Percentiles rank a stretch among this genome's conserved stretches.
Conservation (phyloP, 2,888 invertebrate species). For the Sinohyriopsis cumingii region DNA sequence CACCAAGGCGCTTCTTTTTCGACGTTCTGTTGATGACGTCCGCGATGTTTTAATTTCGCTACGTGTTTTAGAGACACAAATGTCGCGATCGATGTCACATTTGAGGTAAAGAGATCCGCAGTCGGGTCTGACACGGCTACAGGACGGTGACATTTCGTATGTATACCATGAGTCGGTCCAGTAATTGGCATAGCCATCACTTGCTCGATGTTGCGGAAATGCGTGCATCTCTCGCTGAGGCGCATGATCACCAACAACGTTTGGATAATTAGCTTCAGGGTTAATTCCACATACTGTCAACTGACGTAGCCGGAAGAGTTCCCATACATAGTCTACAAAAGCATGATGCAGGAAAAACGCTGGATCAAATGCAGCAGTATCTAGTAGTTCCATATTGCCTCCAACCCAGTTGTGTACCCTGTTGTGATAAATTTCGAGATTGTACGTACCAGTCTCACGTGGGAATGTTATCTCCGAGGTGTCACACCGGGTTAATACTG, state of each 20-base stretch:
- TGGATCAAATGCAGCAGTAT: constrained; percentile 57
- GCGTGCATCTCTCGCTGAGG: constrained; percentile 26
- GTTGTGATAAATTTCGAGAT: constrained; percentile 42
- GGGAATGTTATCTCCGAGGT: constrained; percentile 36
- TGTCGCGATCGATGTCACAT: constrained; percentile 20
- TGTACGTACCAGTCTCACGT: constrained; percentile 23
- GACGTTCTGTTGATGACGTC: too few relatives aligned
- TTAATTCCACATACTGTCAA: constrained; percentile 32
- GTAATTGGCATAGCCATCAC: constrained; percentile 29
- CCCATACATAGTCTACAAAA: constrained; percentile 59
- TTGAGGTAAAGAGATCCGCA: constrained; percentile 30
- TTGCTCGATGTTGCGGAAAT: constrained; percentile 27
- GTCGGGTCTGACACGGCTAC: constrained; percentile 26
- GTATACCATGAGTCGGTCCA: constrained; percentile 33
- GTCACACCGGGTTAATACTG: constrained; percentile 34
- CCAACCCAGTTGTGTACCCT: constrained; percentile 58
- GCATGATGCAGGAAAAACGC: constrained; percentile 58
- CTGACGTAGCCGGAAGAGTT: constrained; percentile 48
- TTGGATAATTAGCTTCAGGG: constrained; percentile 40
- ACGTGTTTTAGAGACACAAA: constrained; percentile 22
- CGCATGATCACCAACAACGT: constrained; percentile 22
- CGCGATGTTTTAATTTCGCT: too few relatives aligned
- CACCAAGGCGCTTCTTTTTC: too few relatives aligned
- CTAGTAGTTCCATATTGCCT: constrained; percentile 49
- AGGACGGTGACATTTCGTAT: constrained; percentile 36